Percentiles rank a stretch among this genome's conserved stretches.
phyloP scores from a whole-genome alignment of 2,888 invertebrate species.

The Mesorhabditis sp. region DNA sequence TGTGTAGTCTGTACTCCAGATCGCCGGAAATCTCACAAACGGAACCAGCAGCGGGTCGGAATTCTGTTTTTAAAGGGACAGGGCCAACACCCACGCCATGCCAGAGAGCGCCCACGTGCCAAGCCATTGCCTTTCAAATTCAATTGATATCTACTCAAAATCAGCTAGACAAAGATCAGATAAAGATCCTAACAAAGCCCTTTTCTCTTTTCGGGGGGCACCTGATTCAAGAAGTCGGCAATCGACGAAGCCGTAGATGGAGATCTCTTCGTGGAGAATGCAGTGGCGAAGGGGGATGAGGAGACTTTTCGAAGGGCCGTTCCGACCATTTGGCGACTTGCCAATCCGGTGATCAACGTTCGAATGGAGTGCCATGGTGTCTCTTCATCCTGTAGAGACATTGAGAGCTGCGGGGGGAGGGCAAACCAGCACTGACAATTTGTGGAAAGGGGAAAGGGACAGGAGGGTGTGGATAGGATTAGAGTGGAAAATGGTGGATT shows the following conservation, averaged over 20 bases:
- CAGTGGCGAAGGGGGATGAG: slow-evolving; percentile 45
- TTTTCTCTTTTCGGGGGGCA: slow-evolving; percentile 18
- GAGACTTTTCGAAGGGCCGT: slow-evolving; percentile 49
- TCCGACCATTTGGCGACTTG: slow-evolving; percentile 45
- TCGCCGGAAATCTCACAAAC: background rate
- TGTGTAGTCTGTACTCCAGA: background rate
- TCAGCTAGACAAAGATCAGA: no score
- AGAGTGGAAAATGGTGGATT: background rate
- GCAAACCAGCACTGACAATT: no score
- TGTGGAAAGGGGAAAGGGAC: no score
- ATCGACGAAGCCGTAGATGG: background rate
- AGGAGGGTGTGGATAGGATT: background rate
- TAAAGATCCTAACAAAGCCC: background rate
- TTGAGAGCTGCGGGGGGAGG: no score
- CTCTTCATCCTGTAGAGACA: slow-evolving; percentile 37
- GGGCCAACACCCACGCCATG: slow-evolving; percentile 5
- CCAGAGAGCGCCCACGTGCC: background rate
- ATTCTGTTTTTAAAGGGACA: background rate
- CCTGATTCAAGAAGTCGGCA: slow-evolving; percentile 49
- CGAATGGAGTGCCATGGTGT: slow-evolving; percentile 56
- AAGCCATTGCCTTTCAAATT: background rate
- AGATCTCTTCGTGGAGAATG: slow-evolving; percentile 19
- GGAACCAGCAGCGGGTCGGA: background rate
- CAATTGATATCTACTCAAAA: no score
- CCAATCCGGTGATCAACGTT: slow-evolving; percentile 52